These are phyloP conservation scores for Knipowitschia caucasica DNA, from an alignment of 2,797 vertebrate genomes.

Conservation along the genomic window DNA sequence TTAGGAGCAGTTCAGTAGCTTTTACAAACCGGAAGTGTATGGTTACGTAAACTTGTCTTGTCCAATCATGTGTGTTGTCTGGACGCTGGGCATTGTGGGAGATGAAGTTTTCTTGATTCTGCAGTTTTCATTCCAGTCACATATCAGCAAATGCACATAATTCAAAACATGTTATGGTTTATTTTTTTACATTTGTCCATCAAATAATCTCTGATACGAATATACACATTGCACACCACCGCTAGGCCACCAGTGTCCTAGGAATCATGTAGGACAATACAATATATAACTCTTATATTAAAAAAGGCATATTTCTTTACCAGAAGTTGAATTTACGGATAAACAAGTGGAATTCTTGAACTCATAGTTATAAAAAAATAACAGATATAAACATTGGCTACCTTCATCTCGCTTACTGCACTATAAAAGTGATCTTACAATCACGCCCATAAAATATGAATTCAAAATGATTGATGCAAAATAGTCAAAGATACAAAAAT, in stretches of 20 bases:
- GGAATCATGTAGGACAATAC: background rate
- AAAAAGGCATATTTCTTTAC: background rate
- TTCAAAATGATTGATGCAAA: slow-evolving; percentile 3
- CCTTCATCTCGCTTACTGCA: background rate
- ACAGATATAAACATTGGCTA: background rate
- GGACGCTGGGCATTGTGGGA: slow-evolving; percentile 18
- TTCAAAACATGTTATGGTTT: slow-evolving; percentile 20
- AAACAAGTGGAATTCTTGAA: no score
- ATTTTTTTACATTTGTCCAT: slow-evolving; percentile 34
- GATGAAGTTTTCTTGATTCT: slow-evolving; percentile 14
- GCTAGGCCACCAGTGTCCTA: background rate
- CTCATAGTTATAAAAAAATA: background rate
- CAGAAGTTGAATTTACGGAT: slow-evolving; percentile 13
- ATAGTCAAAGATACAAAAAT: slow-evolving; percentile 10
- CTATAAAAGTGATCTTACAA: slow-evolving; percentile 20
- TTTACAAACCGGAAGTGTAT: slow-evolving; percentile 30
- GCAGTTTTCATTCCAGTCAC: background rate
- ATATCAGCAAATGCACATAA: background rate
- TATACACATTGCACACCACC: slow-evolving; percentile 7
- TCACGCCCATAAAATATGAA: slow-evolving; percentile 1
- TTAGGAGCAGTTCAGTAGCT: slow-evolving; percentile 11
- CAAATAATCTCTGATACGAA: slow-evolving; percentile 17
- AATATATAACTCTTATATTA: background rate
- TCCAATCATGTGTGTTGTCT: slow-evolving; percentile 28
- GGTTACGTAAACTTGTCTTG: slow-evolving; percentile 24